Base-by-base conservation (phyloP, 2,888 invertebrate species). In the Halictus quadricinctus region DNA sequence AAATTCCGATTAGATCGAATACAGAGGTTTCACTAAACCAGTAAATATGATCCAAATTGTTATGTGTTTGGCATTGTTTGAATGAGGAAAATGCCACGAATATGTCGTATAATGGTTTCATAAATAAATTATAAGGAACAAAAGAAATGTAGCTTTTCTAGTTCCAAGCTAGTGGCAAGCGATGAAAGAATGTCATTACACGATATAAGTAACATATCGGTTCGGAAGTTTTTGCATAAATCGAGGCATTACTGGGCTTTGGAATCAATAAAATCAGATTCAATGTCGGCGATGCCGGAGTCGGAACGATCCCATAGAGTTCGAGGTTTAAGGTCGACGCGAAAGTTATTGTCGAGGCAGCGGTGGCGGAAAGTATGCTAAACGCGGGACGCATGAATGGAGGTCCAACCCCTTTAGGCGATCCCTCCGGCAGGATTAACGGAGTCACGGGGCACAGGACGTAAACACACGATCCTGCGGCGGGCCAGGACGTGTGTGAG, bases 401-500 rank as follows among this genome's bases (percentile, higher is more conserved):
- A 85, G 25, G 72, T 60, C 80, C 64, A 78, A 83, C 82, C 88
- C 90, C 90, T 74, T 89, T 84, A 43, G 76, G 76, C 83, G 12
- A 86, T 78, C 87, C 87, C 83, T 76, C 74, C 73, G 43, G 41
- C 69, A 50, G 85, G 89, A 89, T 90, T 89, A 89, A 84, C 89
- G 87, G 88, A 93, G 93, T 93, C 93, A 93, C 87, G 85, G 91
- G 85, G 87, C 86, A 77, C 83, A 74, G 86, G 90, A 87, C 87
- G 89, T 94, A 93, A 94, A 93, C 93, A 93, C 91, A 84, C 84
- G 88, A 85, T 83, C 80, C 84, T 82, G 84, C 54, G 81, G 83
- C 79, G 85, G 85, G 84, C 80, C 75, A 82, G 81, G 70, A 78
- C 78, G 36, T 18, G 69, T 69, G 87, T 72, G 84, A 85, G 85